These are phyloP conservation scores for Melanogrammus aeglefinus DNA, from an alignment of 2,797 vertebrate species.

Conservation along the genomic window DNA sequence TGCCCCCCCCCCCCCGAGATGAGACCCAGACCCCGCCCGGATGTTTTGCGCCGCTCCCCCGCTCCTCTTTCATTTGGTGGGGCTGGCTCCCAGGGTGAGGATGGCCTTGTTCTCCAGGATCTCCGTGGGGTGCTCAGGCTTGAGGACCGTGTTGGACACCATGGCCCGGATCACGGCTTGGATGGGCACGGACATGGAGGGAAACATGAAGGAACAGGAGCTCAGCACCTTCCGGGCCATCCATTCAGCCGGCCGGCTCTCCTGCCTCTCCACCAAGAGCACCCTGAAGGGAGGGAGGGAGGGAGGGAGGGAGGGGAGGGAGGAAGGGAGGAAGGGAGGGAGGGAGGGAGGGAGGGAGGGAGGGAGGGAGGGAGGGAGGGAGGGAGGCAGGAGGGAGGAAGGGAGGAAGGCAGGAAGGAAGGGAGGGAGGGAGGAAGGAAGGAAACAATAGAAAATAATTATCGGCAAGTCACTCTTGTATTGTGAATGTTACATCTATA, in stretches of 20 bases:
- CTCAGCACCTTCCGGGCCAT: slow-evolving; percentile 66
- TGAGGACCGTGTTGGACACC: slow-evolving; percentile 69
- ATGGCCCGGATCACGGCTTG: slow-evolving; percentile 61
- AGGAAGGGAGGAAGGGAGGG: neutral
- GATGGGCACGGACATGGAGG: slow-evolving; percentile 72
- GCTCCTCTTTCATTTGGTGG: slow-evolving; percentile 35
- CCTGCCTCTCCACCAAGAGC: slow-evolving; percentile 74
- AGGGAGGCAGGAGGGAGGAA: neutral
- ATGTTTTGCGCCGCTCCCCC: neutral
- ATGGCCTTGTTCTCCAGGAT: slow-evolving; percentile 81
- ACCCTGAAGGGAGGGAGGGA: slow-evolving; percentile 51
- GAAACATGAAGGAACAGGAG: slow-evolving; percentile 55
- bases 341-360: too few relatives aligned
- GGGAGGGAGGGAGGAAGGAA: neutral
- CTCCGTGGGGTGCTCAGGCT: slow-evolving; percentile 58
- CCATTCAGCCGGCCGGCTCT: slow-evolving; percentile 75
- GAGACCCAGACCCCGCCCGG: neutral
- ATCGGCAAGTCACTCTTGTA: neutral
- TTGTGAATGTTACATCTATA: neutral
- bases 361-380: too few relatives aligned
- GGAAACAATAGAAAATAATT: neutral
- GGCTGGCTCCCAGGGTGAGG: slow-evolving; percentile 57
- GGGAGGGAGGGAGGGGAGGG: neutral
- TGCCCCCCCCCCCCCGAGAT: neutral
- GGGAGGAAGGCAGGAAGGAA: neutral